These are phyloP conservation scores for Lipotes vexillifer DNA, from an alignment of 2,113 vertebrate genomes.

Conservation along the genomic window DNA sequence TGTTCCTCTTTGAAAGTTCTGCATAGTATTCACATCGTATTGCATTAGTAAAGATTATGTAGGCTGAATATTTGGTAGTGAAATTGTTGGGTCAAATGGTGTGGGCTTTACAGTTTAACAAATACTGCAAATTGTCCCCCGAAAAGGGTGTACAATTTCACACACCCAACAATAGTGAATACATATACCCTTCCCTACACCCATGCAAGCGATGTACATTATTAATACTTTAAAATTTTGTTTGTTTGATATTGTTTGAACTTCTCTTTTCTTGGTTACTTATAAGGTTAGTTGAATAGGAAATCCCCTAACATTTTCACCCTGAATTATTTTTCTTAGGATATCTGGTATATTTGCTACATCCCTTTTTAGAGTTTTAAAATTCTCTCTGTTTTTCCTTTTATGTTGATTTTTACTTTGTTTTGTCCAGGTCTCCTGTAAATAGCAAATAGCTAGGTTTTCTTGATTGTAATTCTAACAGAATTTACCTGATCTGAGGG, in stretches of 20 bases:
- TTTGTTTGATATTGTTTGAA: not conserved
- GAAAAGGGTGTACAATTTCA: not conserved
- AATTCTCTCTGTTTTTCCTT: not conserved
- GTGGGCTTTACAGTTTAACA: conserved; percentile 18
- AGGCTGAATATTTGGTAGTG: not conserved
- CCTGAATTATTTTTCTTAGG: not conserved
- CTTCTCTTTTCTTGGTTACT: not conserved
- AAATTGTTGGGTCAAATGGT: not conserved
- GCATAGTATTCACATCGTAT: not conserved
- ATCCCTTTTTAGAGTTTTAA: not conserved
- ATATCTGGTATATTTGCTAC: not conserved
- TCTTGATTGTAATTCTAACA: not conserved
- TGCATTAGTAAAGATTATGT: not conserved
- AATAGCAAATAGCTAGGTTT: not conserved
- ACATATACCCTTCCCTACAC: not conserved
- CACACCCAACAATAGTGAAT: not conserved
- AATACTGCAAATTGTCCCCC: not conserved
- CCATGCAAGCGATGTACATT: not conserved
- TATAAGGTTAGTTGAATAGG: not conserved
- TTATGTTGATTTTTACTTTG: not conserved
- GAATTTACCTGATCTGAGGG: not conserved
- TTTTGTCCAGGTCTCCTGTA: not conserved
- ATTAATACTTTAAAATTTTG: not conserved
- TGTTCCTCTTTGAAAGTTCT: not conserved
- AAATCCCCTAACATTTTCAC: not conserved